phyloP scores from a whole-genome alignment of 2,113 vertebrate species.

The Cephalopholis sonnerati region DNA sequence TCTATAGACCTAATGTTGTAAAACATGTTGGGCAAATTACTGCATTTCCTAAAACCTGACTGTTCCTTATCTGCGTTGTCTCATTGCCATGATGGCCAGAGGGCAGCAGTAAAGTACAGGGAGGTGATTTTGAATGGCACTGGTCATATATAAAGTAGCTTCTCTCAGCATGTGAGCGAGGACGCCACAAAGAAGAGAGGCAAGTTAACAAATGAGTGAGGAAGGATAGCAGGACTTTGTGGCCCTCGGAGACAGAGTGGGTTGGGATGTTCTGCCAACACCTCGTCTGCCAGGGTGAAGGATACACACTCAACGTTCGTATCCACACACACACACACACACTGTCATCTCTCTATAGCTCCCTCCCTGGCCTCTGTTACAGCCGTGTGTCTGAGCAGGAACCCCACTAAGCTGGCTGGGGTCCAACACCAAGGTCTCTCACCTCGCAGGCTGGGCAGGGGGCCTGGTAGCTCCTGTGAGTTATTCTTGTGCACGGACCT shows the following conservation, averaged over 20 bases:
- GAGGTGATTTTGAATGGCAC: slow-evolving; percentile 57
- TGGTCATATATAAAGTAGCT: slow-evolving; percentile 62
- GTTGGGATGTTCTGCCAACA: slow-evolving; percentile 73
- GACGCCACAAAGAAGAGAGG: slow-evolving; percentile 60
- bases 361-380: slow-evolving; percentile 60
- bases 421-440: slow-evolving; percentile 83
- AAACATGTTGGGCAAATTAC: neutral
- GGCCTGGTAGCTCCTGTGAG: slow-evolving; percentile 70
- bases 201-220: slow-evolving; percentile 79
- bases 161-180: slow-evolving; percentile 68
- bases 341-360: slow-evolving; percentile 69
- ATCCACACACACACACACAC: slow-evolving; percentile 47
- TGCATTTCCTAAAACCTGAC: slow-evolving; percentile 17
- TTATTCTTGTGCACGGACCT: slow-evolving; percentile 79
- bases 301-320: slow-evolving; percentile 64
- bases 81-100: slow-evolving; percentile 40
- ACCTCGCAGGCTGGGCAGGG: slow-evolving; percentile 80
- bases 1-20: neutral
- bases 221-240: slow-evolving; percentile 69
- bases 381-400: slow-evolving; percentile 74
- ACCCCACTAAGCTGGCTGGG: slow-evolving; percentile 80
- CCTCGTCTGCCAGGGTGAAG: slow-evolving; percentile 81
- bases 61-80: slow-evolving; percentile 29
- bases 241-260: slow-evolving; percentile 75
- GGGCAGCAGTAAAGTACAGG: slow-evolving; percentile 28